Base-by-base conservation (phyloP, 2,113 vertebrate species). In the Lates calcarifer region DNA sequence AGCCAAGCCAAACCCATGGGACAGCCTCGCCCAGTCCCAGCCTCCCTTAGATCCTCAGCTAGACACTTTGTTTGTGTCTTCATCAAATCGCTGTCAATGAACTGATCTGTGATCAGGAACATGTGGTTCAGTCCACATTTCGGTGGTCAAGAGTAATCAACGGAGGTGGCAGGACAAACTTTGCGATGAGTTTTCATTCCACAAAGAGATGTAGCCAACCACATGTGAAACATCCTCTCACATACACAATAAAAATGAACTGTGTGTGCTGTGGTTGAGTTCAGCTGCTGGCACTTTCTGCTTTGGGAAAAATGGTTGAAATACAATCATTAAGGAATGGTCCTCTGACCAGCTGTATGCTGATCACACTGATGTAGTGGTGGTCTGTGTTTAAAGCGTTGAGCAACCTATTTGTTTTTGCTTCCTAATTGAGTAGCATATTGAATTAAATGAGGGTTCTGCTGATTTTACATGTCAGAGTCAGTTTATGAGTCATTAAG, bases 51-150 rank as follows among this genome's bases (percentile, higher is more conserved):
- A 60, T 68, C 62, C 58, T 12, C 45, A 62, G 24, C 56, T 15
- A 43, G 82, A 87, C 87, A 71, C 80, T 84, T 85, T 87, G 82
- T 89, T 90, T 91, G 86, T 11, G 2, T 85, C 72, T 81, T 81
- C 71, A 86, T 90, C 64, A 74, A 74, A 51, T 63, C 28, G 15
- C 53, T 58, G 77, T 77, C 53, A 55, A 28, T 35, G 45, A 1
- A 6, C 26, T 49, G 63, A 72, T 65, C 57, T 13, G 49, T 33
- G 77, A 91, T 89, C 65, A 33, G 75, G 76, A 85, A 86, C 82
- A 90, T 81, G 68, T 85, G 88, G 51, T 41, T 49, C 35, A 11
- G 41, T 41, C 43, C 65, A 64, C 26, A 11, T 60, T 74, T 13
- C 49, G 24, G 31, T 29, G 65, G 64, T 63, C 67, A 20, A 28